These are phyloP conservation scores for Enteromius radiatus DNA, from an alignment of 2,797 vertebrate genomes.

Conservation along the genomic window DNA sequence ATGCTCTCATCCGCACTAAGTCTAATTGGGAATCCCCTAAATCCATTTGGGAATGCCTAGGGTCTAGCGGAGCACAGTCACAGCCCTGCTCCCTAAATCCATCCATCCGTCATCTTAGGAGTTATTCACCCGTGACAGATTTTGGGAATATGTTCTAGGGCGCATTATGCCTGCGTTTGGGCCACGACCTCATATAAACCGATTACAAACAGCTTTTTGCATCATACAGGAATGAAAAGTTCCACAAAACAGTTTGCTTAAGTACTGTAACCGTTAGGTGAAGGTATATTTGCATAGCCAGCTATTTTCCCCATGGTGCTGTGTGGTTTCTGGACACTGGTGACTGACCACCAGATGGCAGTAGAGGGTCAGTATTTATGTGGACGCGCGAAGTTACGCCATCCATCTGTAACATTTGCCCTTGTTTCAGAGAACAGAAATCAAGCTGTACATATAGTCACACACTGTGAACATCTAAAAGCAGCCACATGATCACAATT, in stretches of 20 bases:
- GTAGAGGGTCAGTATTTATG: background rate
- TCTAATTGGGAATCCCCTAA: slow-evolving; percentile 67
- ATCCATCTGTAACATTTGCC: slow-evolving; percentile 56
- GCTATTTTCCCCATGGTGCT: background rate
- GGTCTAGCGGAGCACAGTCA: slow-evolving; percentile 53
- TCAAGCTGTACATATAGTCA: slow-evolving; percentile 24
- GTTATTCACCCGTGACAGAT: slow-evolving; percentile 63
- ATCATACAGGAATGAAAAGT: background rate
- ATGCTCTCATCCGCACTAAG: slow-evolving; percentile 67
- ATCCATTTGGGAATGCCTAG: slow-evolving; percentile 55
- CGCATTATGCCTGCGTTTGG: background rate
- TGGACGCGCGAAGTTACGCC: slow-evolving; percentile 52
- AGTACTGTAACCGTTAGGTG: background rate
- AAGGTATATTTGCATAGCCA: slow-evolving; percentile 25
- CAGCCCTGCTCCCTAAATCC: slow-evolving; percentile 59
- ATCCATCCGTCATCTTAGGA: slow-evolving; percentile 57
- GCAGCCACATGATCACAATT: slow-evolving; percentile 19
- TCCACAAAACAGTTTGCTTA: background rate
- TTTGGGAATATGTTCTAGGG: slow-evolving; percentile 52
- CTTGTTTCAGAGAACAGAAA: slow-evolving; percentile 47
- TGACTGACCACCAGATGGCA: slow-evolving; percentile 39
- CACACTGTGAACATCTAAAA: slow-evolving; percentile 8
- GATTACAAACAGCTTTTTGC: background rate
- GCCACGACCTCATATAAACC: background rate
- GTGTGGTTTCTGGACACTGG: background rate